Evolutionary conservation across 2,113 vertebrate genomes (phyloP).

Genomic region (Nycticebus coucang): DNA sequence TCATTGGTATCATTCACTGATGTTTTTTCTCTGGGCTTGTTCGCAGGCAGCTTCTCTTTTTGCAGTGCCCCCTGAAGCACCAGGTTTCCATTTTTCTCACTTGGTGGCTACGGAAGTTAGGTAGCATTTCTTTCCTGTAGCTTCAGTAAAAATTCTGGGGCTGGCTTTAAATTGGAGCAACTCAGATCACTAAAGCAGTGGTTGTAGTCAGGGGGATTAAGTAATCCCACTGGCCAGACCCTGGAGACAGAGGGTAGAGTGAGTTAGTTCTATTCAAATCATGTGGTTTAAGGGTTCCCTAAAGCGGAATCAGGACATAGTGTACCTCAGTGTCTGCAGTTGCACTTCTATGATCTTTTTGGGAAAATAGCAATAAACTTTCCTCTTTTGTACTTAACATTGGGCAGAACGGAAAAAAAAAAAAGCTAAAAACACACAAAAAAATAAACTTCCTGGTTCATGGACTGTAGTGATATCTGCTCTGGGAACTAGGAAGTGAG

Average conservation of each 20-base stretch:
- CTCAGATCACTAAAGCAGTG: neutral
- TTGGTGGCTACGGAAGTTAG: neutral
- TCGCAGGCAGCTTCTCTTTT: neutral
- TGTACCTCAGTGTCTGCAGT: neutral
- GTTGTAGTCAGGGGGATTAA: neutral
- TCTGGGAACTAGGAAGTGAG: neutral
- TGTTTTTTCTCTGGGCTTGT: neutral
- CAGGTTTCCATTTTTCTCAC: neutral
- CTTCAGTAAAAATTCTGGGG: neutral
- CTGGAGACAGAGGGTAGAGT: neutral
- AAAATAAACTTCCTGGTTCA: neutral
- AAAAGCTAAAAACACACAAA: no score
- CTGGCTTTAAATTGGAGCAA: neutral
- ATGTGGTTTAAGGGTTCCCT: neutral
- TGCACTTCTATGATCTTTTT: neutral
- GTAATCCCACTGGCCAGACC: neutral
- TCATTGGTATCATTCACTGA: neutral
- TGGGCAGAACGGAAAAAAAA: neutral
- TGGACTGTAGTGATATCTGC: neutral
- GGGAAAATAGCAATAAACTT: neutral
- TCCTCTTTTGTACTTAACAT: neutral
- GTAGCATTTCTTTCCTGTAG: neutral
- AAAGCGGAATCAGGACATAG: neutral
- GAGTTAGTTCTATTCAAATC: neutral
- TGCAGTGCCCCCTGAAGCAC: no score